Conservation (phyloP, 2,888 invertebrate genomes). For the Epiblema foenella region DNA sequence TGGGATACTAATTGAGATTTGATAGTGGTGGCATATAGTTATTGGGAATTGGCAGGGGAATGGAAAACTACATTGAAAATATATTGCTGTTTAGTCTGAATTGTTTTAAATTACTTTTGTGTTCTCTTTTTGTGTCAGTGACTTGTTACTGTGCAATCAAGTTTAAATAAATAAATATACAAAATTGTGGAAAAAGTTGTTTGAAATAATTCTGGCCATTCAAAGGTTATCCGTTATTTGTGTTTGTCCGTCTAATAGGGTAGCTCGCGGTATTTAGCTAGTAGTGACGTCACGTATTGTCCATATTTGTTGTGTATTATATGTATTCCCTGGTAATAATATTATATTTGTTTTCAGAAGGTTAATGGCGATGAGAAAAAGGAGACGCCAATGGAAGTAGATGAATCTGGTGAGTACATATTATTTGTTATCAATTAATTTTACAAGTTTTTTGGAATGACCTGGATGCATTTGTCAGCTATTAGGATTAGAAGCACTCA, state of each 20-base stretch:
- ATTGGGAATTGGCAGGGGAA: neutral
- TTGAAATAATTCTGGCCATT: neutral
- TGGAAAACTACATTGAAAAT: neutral
- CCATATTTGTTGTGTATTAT: neutral
- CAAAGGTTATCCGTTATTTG: neutral
- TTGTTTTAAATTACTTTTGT: neutral
- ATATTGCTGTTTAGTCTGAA: neutral
- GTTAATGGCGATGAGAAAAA: slow-evolving; percentile 77
- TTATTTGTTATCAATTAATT: too few species aligned
- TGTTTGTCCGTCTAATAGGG: neutral
- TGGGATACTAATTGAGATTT: neutral
- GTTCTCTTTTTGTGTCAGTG: neutral
- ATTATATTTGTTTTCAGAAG: slow-evolving; percentile 65
- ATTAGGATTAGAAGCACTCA: too few species aligned
- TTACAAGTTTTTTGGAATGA: too few species aligned
- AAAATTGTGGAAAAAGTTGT: neutral
- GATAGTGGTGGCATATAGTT: neutral
- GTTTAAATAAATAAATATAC: too few species aligned
- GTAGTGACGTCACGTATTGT: slow-evolving; percentile 29
- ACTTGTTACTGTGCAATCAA: too few species aligned
- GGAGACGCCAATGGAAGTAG: slow-evolving; percentile 75
- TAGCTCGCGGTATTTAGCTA: slow-evolving; percentile 29
- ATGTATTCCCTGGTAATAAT: slow-evolving; percentile 1
- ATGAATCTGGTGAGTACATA: slow-evolving; percentile 68
- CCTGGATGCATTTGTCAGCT: too few species aligned